Evolutionary conservation across 1,140 invertebrate species (phyloP).

Genomic region (Caenorhabditis tropicalis): DNA sequence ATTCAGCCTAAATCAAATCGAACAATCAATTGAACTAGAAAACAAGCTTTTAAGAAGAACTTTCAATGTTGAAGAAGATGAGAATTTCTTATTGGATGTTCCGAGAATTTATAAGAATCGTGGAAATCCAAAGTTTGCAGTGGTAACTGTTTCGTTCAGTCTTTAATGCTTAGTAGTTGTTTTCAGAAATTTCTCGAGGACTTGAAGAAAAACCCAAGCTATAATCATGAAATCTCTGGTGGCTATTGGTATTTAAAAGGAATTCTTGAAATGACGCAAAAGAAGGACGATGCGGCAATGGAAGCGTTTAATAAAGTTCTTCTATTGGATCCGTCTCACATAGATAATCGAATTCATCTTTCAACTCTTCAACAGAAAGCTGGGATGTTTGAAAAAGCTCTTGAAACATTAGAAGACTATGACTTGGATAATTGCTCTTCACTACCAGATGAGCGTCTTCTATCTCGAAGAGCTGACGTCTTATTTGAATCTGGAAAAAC

Average conservation of each 20-base stretch:
- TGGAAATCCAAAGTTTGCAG: slow-evolving; percentile 54
- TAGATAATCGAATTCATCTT: slow-evolving; percentile 70
- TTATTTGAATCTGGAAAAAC: slow-evolving; percentile 57
- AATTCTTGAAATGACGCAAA: slow-evolving; percentile 46
- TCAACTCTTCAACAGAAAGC: slow-evolving; percentile 66
- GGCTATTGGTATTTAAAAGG: slow-evolving; percentile 5
- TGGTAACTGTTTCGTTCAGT: background rate
- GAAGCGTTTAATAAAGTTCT: slow-evolving; percentile 61
- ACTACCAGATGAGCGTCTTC: slow-evolving; percentile 67
- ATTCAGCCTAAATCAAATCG: background rate
- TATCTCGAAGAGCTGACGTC: slow-evolving; percentile 67
- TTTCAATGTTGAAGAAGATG: background rate
- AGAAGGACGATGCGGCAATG: slow-evolving; percentile 59
- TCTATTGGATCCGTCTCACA: slow-evolving; percentile 60
- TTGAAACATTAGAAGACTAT: slow-evolving; percentile 65
- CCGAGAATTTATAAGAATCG: slow-evolving; percentile 36
- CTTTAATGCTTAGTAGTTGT: background rate
- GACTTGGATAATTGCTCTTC: slow-evolving; percentile 65
- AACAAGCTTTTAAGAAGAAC: background rate
- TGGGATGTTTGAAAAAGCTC: slow-evolving; percentile 60
- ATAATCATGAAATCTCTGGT: background rate
- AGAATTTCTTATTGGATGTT: slow-evolving; percentile 59
- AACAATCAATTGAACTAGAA: background rate
- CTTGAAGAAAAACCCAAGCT: background rate
- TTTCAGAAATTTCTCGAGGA: background rate